phyloP scores from a whole-genome alignment of 2,888 invertebrate genomes.

The Anticlea derivata region DNA sequence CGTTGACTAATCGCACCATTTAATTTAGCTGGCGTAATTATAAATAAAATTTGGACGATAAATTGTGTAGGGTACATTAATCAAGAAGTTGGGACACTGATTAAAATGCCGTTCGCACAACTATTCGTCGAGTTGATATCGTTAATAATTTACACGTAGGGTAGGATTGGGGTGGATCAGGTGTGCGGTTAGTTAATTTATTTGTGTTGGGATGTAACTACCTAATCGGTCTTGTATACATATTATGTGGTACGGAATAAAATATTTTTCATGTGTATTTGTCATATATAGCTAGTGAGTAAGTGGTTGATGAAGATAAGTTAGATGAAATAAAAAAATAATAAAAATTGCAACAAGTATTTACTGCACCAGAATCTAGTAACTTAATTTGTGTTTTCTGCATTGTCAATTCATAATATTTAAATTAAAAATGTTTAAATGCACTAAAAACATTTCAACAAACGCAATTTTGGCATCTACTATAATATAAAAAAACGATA shows the following conservation, averaged over 20 bases:
- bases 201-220: slow-evolving; percentile 34
- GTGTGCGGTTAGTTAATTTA: slow-evolving; percentile 54
- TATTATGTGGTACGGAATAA: slow-evolving; percentile 9
- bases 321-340: no score
- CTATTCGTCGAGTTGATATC: slow-evolving; percentile 81
- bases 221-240: slow-evolving; percentile 18
- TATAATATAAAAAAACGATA: slow-evolving; percentile 17
- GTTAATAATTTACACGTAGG: slow-evolving; percentile 80
- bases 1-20: slow-evolving; percentile 80
- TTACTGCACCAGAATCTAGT: no score
- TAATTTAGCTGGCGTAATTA: slow-evolving; percentile 81
- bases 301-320: no score
- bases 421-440: no score
- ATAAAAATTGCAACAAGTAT: no score
- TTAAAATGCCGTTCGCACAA: slow-evolving; percentile 83
- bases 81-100: slow-evolving; percentile 85
- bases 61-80: slow-evolving; percentile 80
- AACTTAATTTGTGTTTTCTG: no score
- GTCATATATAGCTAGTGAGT: no score
- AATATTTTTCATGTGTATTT: neutral
- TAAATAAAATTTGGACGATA: slow-evolving; percentile 83
- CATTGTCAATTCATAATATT: no score
- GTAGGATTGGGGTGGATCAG: slow-evolving; percentile 63
- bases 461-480: neutral
- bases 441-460: neutral